Evolutionary conservation across 1,140 invertebrate genomes (phyloP).

Genomic region (Sinella curviseta): DNA sequence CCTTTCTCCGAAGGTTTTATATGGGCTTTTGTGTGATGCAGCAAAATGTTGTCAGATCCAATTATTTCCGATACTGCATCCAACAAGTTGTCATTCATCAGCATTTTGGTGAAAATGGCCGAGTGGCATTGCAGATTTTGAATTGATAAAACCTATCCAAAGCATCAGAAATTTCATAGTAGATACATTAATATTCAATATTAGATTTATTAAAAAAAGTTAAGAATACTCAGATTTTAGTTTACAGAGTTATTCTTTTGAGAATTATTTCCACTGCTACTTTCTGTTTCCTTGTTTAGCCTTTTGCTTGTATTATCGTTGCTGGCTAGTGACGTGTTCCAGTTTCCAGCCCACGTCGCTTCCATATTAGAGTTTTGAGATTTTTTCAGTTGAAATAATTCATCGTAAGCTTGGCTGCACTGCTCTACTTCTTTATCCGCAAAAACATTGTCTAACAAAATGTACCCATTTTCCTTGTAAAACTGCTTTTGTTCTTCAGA

Average conservation of each 20-base stretch:
- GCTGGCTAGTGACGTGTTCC: slow-evolving; percentile 30
- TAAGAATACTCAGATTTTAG: not conserved
- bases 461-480: slow-evolving; percentile 59
- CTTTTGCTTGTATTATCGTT: too few relatives aligned
- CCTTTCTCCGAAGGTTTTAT: slow-evolving; percentile 65
- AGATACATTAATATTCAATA: too few relatives aligned
- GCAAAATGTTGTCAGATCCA: slow-evolving; percentile 61
- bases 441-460: slow-evolving; percentile 58
- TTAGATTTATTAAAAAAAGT: not conserved
- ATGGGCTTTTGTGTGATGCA: slow-evolving; percentile 67
- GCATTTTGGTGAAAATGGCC: slow-evolving; percentile 59
- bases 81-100: slow-evolving; percentile 61
- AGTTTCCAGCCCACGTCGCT: slow-evolving; percentile 58
- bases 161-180: too few relatives aligned
- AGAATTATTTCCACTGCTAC: not conserved
- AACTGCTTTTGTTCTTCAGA: slow-evolving; percentile 57
- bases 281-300: not conserved
- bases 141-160: slow-evolving; percentile 58
- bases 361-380: slow-evolving; percentile 55
- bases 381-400: slow-evolving; percentile 56
- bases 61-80: slow-evolving; percentile 63
- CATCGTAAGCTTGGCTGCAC: slow-evolving; percentile 57
- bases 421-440: slow-evolving; percentile 56
- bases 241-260: not conserved
- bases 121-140: slow-evolving; percentile 65